Base-by-base conservation (phyloP, 2,888 invertebrate genomes). In the Caenorhabditis sulstoni region DNA sequence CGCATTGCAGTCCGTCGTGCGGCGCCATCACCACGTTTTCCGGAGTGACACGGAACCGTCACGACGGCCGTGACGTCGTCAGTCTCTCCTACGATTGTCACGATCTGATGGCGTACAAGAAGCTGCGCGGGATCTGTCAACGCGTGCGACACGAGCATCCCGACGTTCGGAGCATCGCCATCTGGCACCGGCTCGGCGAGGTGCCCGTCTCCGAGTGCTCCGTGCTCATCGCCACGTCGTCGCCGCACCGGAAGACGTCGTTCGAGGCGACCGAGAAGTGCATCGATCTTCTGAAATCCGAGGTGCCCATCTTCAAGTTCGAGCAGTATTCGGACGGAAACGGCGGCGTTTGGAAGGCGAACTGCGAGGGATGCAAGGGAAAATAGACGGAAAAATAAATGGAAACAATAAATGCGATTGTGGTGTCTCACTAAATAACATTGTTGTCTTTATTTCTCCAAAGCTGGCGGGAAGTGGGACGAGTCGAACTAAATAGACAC, bases 11-110 rank as follows among this genome's bases (percentile, higher is more conserved):
- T 35, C 82, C 86, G 0, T 79, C 80, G 0, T 88, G 87, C 47
- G 89, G 89, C 4, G 89, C 86, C 1, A 87, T 81, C 22, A 88
- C 89, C 1, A 70, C 86, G 16, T 89, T 89, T 71, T 76, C 86
- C 47, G 89, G 89, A 50, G 81, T 79, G 22, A 85, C 85, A 12
- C 70, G 85, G 0, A 86, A 89, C 74, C 84, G 82, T 20, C 89
- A 89, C 67, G 73, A 85, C 20, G 87, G 84, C 2, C 76, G 83
- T 22, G 45, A 52, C 18, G 89, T 89, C 18, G 47, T 62, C 5
- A 70, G 67, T 14, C 81, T 89, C 18, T 82, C 83, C 18, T 89
- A 89, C 73, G 89, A 89, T 62, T 78, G 82, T 67, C 89, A 89
- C 78, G 86, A 86, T 41, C 75, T 82, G 35, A 89, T 89, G 89